Evolutionary conservation across 2,797 vertebrate species (phyloP), one percentile per base, ranked within the genome.

Genomic region (Miichthys miiuy): DNA sequence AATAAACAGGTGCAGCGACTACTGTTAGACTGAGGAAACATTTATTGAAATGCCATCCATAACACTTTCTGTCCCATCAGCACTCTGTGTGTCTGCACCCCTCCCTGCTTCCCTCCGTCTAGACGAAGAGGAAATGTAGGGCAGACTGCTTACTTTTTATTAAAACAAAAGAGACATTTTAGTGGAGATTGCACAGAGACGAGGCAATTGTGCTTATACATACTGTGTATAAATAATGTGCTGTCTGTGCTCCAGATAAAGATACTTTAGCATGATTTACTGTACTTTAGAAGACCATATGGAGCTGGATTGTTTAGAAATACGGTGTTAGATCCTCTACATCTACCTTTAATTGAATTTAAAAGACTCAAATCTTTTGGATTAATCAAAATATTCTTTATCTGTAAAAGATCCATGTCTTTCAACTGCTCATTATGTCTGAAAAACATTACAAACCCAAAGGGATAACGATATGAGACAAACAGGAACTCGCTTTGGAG

Each of bases 51-150:
- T 62, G 57, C 48, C 65, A 75, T 70, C 47, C 23, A 54, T 17
- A 58, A 25, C 68, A 41, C 48, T 76, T 69, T 74, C 56, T 68
- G 51, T 72, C 60, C 62, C 61, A 72, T 66, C 61, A 52, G 7
- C 51, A 48, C 41, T 51, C 12, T 21, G 38, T 57, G 51, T 46
- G 63, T 74, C 71, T 60, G 20, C 65, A 66, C 72, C 60, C 57
- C 50, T 75, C 50, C 68, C 70, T 50, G 44, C 73, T 62, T 60
- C 34, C 34, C 55, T 72, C 27, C 0, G 74, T 87, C 81, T 87
- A 83, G 81, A 87, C 85, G 76, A 67, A 81, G 57, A 74, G 56
- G 67, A 72, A 83, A 83, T 86, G 71, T 81, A 76, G 84, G 84
- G 74, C 86, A 81, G 67, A 57, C 84, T 21, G 77, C 54, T 56